These are phyloP conservation scores for Lottia scabra DNA, from an alignment of 2,888 invertebrate species.

Conservation along the genomic window DNA sequence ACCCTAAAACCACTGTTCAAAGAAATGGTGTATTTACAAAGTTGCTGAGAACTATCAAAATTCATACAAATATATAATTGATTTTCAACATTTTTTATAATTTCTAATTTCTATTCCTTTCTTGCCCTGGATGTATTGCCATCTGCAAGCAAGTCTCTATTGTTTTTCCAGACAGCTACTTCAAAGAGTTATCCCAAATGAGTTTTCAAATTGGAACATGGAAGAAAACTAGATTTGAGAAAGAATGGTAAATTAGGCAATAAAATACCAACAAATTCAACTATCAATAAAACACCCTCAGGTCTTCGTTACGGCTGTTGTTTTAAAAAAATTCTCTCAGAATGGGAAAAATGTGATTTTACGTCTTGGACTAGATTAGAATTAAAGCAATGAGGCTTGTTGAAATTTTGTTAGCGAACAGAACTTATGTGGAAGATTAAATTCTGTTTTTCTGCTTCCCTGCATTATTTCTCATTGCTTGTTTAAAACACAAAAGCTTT, in stretches of 20 bases:
- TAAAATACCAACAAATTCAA: background rate
- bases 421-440: slow-evolving; percentile 4
- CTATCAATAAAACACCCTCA: slow-evolving; percentile 6
- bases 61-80: background rate
- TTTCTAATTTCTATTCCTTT: slow-evolving; percentile 6
- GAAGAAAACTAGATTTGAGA: background rate
- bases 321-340: background rate
- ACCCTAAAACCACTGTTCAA: slow-evolving; percentile 3
- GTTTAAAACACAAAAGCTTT: slow-evolving; percentile 19
- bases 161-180: slow-evolving; percentile 4
- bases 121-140: background rate
- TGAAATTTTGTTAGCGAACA: slow-evolving; percentile 5
- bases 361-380: background rate
- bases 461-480: background rate
- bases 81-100: slow-evolving; percentile 3
- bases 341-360: background rate
- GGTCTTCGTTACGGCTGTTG: background rate
- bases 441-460: background rate
- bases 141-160: background rate
- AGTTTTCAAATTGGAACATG: slow-evolving; percentile 7
- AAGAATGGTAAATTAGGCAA: slow-evolving; percentile 7
- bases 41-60: slow-evolving; percentile 1
- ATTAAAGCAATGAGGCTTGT: slow-evolving; percentile 2
- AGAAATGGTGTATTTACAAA: background rate
- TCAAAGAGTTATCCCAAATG: slow-evolving; percentile 1